Conservation (phyloP, 2,113 vertebrate genomes). For the Collichthys lucidus region DNA sequence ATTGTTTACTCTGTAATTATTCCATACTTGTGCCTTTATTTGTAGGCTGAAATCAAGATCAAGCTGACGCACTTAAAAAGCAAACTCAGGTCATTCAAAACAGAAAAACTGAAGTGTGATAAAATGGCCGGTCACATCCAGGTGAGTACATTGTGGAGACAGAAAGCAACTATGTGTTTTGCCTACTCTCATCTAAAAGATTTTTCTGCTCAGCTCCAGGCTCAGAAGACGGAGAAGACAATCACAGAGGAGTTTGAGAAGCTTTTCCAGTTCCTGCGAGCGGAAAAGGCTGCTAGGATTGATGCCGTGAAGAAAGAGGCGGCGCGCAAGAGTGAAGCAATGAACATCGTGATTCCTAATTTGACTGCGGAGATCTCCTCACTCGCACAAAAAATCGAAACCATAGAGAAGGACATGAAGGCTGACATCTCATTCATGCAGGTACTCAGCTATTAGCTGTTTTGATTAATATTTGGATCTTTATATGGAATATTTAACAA, state of each 20-base stretch:
- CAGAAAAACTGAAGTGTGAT: rapidly evolving
- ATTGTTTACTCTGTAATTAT: rapidly evolving
- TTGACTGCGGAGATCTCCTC: conserved; percentile 30
- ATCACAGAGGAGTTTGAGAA: conserved; percentile 53
- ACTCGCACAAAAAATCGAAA: conserved; percentile 18
- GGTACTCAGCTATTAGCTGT: conserved; percentile 14
- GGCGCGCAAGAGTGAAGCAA: not conserved
- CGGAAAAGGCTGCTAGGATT: conserved; percentile 50
- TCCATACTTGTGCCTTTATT: not conserved
- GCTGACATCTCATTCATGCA: conserved; percentile 39
- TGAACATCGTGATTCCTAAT: conserved; percentile 12
- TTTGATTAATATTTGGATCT: not conserved
- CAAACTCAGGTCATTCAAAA: not conserved
- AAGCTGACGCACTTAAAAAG: conserved; percentile 20
- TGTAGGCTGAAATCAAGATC: conserved; percentile 27
- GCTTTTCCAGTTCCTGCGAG: conserved; percentile 41
- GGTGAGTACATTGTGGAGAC: not conserved
- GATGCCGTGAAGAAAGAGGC: conserved; percentile 44
- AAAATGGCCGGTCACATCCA: conserved; percentile 30
- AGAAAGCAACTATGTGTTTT: not conserved
- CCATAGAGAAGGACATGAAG: not conserved
- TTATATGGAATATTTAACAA: not conserved
- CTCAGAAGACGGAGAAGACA: conserved; percentile 45
- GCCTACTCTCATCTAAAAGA: not conserved
- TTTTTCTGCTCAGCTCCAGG: conserved; percentile 53